A percentile compares a stretch with the other conserved stretches of the same genome.
These are phyloP conservation scores for Felis catus DNA, from an alignment of 2,113 vertebrate genomes.

Conservation along the genomic window DNA sequence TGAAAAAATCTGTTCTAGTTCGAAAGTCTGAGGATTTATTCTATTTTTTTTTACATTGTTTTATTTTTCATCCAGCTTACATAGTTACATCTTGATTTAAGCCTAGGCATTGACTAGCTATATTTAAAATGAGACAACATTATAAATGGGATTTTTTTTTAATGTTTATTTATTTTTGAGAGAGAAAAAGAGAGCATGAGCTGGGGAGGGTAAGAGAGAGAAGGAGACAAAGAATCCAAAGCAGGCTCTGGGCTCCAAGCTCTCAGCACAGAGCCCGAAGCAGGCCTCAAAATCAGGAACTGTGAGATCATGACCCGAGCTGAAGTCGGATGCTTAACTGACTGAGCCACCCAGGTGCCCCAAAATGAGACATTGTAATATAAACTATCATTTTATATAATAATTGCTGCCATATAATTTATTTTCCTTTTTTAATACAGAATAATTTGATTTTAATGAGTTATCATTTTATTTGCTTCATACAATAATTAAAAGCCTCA, in stretches of 20 bases:
- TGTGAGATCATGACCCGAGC: no score
- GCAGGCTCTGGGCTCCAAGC: no score
- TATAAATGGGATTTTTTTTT: not conserved
- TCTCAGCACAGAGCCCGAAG: no score
- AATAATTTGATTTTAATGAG: not conserved
- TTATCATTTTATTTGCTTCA: constrained; percentile 40
- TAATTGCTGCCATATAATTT: not conserved
- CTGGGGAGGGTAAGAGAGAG: no score
- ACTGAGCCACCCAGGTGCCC: no score
- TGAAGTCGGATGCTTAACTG: no score
- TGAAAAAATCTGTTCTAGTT: not conserved
- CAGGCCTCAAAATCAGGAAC: no score
- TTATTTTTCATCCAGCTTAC: not conserved
- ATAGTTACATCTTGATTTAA: constrained; percentile 4
- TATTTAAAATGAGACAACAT: not conserved
- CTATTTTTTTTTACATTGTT: not conserved
- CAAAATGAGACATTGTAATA: not conserved
- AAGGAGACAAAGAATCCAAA: no score
- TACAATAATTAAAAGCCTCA: constrained; percentile 16
- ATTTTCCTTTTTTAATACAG: constrained; percentile 29
- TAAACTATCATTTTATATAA: constrained; percentile 17
- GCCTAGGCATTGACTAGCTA: not conserved
- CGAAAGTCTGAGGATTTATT: not conserved
- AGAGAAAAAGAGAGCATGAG: no score
- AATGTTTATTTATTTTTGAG: no score